These are phyloP conservation scores for Enteromius radiatus DNA, from an alignment of 2,797 vertebrate species.

Conservation along the genomic window DNA sequence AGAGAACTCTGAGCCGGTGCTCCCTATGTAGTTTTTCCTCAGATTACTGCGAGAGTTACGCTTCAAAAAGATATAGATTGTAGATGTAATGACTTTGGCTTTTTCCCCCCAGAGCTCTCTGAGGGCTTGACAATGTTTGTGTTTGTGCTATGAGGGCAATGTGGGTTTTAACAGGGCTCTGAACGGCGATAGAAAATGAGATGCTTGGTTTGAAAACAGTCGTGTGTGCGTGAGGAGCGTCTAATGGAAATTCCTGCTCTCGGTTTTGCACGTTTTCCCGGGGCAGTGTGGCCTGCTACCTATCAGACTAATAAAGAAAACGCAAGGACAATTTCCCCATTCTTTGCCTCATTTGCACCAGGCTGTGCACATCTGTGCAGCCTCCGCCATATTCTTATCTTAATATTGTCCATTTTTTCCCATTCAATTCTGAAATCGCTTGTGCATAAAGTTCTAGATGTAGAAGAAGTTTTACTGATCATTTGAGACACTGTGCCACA, in stretches of 20 bases:
- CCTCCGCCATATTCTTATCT: neutral
- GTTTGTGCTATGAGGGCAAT: conserved; percentile 41
- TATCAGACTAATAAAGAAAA: conserved; percentile 36
- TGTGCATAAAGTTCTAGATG: neutral
- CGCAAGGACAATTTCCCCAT: conserved; percentile 9
- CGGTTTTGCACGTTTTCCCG: neutral
- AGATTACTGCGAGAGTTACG: conserved; percentile 59
- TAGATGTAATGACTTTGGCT: conserved; percentile 49
- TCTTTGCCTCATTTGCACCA: conserved; percentile 19
- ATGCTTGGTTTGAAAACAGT: conserved; percentile 38
- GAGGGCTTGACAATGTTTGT: conserved; percentile 32
- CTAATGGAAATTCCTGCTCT: conserved; percentile 16
- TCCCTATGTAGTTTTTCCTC: conserved; percentile 40
- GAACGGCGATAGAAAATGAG: conserved; percentile 30
- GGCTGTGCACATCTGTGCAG: conserved; percentile 9
- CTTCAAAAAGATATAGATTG: conserved; percentile 61
- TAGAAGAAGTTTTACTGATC: neutral
- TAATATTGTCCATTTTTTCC: neutral
- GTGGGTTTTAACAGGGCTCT: conserved; percentile 42
- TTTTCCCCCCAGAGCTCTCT: conserved; percentile 23
- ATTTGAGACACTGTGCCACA: neutral
- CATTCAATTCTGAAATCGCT: neutral
- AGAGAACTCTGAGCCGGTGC: conserved; percentile 53
- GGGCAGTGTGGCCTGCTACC: conserved; percentile 22
- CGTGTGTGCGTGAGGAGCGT: conserved; percentile 25